Evolutionary conservation across 1,140 invertebrate genomes (phyloP).

Genomic region (Drosophila repleta): DNA sequence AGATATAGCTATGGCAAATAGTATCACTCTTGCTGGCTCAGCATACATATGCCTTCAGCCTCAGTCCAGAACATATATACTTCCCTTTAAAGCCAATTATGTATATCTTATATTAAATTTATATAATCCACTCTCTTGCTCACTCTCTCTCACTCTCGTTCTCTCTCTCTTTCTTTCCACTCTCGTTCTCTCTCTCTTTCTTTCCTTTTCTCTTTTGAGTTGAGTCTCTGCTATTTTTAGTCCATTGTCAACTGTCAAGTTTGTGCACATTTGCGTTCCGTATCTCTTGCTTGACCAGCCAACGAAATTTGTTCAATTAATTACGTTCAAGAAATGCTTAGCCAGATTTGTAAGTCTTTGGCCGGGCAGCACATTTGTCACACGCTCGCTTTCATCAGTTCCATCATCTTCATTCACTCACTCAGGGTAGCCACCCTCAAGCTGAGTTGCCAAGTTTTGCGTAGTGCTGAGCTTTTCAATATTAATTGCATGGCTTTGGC

Average conservation of each 20-base stretch:
- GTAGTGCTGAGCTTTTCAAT: constrained; percentile 65
- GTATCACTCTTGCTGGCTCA: too few species aligned
- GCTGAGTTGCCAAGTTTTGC: constrained; percentile 39
- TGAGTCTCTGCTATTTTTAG: background rate
- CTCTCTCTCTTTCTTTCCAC: too few species aligned
- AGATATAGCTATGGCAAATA: too few species aligned
- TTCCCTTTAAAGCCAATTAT: too few species aligned
- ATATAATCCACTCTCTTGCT: background rate
- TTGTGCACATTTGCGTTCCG: background rate
- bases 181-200: too few species aligned
- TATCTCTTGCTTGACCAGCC: constrained; percentile 20
- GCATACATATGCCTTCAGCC: too few species aligned
- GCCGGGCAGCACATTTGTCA: constrained; percentile 68
- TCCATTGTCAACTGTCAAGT: background rate
- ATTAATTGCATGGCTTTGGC: constrained; percentile 70
- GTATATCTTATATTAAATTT: background rate
- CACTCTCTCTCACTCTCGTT: too few species aligned
- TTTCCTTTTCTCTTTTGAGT: too few species aligned
- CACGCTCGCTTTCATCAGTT: constrained; percentile 76
- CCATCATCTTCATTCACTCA: constrained; percentile 60
- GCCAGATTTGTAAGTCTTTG: constrained; percentile 68
- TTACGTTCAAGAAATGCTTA: constrained; percentile 60
- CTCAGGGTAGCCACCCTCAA: constrained; percentile 24
- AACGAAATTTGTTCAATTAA: constrained; percentile 52
- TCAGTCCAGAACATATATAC: too few species aligned